Conservation (phyloP, 2,113 vertebrate species). For the Tapirus terrestris region DNA sequence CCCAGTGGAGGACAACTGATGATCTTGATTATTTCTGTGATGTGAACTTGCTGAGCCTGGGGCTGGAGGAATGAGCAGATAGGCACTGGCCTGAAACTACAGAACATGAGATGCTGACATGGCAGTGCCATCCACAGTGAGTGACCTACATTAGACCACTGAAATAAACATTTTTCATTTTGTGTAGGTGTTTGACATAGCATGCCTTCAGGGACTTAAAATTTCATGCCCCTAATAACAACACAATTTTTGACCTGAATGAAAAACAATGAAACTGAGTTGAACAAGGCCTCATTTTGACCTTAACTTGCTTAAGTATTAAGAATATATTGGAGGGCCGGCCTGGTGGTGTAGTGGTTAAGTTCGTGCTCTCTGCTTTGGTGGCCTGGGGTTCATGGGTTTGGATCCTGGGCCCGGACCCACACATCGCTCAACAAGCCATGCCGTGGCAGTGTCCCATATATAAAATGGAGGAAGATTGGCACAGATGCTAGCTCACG, state of each 20-base stretch:
- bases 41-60: neutral
- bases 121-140: neutral
- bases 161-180: neutral
- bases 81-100: neutral
- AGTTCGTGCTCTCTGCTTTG: too few species aligned
- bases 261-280: neutral
- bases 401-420: too few species aligned
- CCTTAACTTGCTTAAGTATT: neutral
- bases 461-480: too few species aligned
- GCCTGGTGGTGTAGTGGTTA: too few species aligned
- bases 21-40: neutral
- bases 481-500: too few species aligned
- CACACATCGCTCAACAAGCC: too few species aligned
- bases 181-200: neutral
- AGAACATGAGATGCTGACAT: neutral
- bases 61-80: neutral
- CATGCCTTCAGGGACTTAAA: neutral
- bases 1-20: neutral
- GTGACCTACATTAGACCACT: neutral
- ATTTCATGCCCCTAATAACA: neutral
- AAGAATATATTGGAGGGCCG: neutral
- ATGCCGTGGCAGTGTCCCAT: too few species aligned
- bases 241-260: neutral
- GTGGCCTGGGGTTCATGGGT: too few species aligned
- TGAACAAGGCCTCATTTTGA: neutral